Evolutionary conservation across 2,113 vertebrate genomes (phyloP), one percentile per base, ranked within the genome.

Genomic region (Oreocharis arfaki): DNA sequence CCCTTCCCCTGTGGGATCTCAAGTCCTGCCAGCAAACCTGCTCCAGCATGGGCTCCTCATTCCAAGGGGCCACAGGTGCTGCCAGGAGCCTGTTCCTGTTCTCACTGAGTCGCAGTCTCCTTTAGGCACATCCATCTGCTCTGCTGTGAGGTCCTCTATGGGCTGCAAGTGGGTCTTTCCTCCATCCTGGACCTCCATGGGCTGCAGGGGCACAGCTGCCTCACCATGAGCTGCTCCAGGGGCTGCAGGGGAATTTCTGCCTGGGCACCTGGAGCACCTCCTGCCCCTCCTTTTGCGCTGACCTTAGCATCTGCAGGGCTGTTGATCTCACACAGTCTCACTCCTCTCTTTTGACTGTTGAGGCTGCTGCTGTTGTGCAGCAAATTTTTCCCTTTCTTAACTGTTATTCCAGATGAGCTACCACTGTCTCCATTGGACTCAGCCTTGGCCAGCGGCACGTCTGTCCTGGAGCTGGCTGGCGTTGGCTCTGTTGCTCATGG

Each of bases 211-310:
- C 42, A 49, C 30, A n/a, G 46, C 65, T 82, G 64, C 53, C 24
- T 49, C 53, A 23, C 24, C 15, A 6, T n/a, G 44, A 4, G 0
- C 23, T 56, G 21, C 44, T 1, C 23, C 4, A 2, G 9, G 35
- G 35, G 23, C 64, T 69, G 44, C 30, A 28, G 55, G 46, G 22
- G 22, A 17, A 22, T 23, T 37, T 71, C 26, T 61, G 26, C 47
- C 32, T 7, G 3, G 16, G 47, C 39, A 4, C 27, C n/a, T 53
- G 47, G 16, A 44, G 27, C 47, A 32, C 27, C 39, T 53, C 16
- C 56, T 61, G 37, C 32, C 13, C 19, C 32, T 60, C 39, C 10
- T 50, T 20, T 10, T 63, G 39, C 33, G 9, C 47, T 52, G 26
- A 32, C 39, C 37, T 32, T 32, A 21, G 10, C 32, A 21, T 33